Conservation (phyloP, 2,888 invertebrate species). For the Cheilosia vernalis region DNA sequence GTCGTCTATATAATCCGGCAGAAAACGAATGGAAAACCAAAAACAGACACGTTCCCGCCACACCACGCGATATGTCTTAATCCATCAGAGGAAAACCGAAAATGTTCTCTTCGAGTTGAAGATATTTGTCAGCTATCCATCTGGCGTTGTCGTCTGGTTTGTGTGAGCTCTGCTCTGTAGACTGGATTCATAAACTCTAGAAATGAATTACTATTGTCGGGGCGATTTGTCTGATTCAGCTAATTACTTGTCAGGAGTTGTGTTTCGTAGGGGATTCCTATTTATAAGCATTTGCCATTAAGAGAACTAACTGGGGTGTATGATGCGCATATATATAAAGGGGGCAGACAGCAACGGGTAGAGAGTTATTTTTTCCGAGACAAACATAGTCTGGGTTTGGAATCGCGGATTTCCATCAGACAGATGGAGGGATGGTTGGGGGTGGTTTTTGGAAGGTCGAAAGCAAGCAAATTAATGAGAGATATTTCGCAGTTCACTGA, state of each 20-base stretch:
- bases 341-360: too few relatives aligned
- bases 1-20: slow-evolving; percentile 26
- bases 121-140: slow-evolving; percentile 36
- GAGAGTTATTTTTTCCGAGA: too few relatives aligned
- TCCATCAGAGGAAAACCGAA: slow-evolving; percentile 45
- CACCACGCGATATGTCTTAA: slow-evolving; percentile 11
- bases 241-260: slow-evolving; percentile 43
- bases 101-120: slow-evolving; percentile 18
- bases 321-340: background rate
- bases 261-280: background rate
- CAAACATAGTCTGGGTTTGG: too few relatives aligned
- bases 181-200: slow-evolving; percentile 41
- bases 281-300: slow-evolving; percentile 9
- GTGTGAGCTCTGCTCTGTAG: slow-evolving; percentile 28
- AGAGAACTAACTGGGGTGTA: slow-evolving; percentile 1
- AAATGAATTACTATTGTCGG: slow-evolving; percentile 23
- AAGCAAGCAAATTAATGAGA: too few relatives aligned
- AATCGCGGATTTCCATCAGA: too few relatives aligned
- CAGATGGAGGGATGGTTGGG: too few relatives aligned
- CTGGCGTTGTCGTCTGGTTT: slow-evolving; percentile 28
- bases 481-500: too few relatives aligned
- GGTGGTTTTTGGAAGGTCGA: too few relatives aligned
- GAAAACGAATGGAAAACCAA: slow-evolving; percentile 22
- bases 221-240: slow-evolving; percentile 56
- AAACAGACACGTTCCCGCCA: slow-evolving; percentile 39